Conservation (phyloP, 64 coral and sea anemone genomes). For the Trachythela sp. region DNA sequence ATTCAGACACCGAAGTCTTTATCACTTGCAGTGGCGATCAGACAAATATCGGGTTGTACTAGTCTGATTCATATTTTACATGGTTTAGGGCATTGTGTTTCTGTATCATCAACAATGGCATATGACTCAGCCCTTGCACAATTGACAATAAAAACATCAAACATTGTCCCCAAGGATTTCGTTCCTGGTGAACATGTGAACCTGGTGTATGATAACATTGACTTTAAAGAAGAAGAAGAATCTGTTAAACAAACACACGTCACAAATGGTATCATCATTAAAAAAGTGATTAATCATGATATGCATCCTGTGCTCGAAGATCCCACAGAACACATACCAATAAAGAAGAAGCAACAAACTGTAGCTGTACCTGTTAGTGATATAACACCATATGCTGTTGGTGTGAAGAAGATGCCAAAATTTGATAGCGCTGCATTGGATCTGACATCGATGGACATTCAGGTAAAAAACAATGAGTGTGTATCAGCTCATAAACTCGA, state of each 20-base stretch:
- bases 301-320: neutral
- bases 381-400: neutral
- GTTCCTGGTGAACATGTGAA: neutral
- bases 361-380: too few species aligned
- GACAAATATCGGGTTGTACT: too few species aligned
- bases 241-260: neutral
- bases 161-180: neutral
- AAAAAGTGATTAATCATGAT: too few species aligned
- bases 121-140: slow-evolving; percentile 5
- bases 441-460: too few species aligned
- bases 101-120: too few species aligned
- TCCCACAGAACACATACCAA: neutral
- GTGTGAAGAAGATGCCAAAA: neutral
- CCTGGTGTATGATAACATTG: too few species aligned
- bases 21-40: too few species aligned
- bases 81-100: too few species aligned
- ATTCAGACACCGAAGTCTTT: too few species aligned
- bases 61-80: too few species aligned
- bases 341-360: neutral
- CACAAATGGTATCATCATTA: neutral
- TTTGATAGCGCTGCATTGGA: neutral
- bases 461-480: too few species aligned
- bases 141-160: neutral
- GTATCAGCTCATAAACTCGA: neutral
- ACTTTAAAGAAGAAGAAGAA: slow-evolving; percentile 7